Percentiles rank a stretch among this genome's conserved stretches.
Evolutionary conservation across 2,113 vertebrate species (phyloP).

Genomic region (Lipophrys pholis): DNA sequence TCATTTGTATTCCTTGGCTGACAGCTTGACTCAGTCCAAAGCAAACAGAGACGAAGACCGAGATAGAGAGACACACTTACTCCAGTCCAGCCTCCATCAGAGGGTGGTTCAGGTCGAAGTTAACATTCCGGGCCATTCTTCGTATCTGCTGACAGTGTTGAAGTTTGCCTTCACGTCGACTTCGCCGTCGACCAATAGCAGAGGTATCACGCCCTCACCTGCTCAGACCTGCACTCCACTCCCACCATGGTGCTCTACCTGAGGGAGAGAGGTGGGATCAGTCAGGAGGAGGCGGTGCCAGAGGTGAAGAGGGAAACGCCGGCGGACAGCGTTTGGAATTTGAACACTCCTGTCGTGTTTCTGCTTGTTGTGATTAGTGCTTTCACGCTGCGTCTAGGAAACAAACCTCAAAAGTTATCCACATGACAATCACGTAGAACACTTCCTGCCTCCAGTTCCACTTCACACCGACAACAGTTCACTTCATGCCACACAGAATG

Average conservation of each 20-base stretch:
- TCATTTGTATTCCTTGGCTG: neutral
- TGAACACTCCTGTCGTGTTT: conserved; percentile 22
- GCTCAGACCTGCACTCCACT: conserved; percentile 43
- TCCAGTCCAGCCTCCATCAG: conserved; percentile 68
- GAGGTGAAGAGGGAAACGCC: conserved; percentile 2
- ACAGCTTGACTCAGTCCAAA: neutral
- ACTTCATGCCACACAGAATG: no score
- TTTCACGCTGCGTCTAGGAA: neutral
- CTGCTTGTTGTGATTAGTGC: conserved; percentile 32
- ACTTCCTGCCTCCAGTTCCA: no score
- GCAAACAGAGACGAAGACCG: neutral
- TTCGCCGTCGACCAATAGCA: conserved; percentile 1
- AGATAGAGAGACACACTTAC: conserved; percentile 69
- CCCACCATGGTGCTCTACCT: conserved; percentile 64
- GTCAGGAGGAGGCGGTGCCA: neutral
- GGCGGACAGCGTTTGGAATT: conserved; percentile 37
- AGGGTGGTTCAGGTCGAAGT: conserved; percentile 57
- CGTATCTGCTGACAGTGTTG: neutral
- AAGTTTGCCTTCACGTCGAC: neutral
- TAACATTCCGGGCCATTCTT: conserved; percentile 70
- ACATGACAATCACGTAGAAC: no score
- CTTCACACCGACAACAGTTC: no score
- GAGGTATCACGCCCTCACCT: conserved; percentile 55
- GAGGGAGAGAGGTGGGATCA: conserved; percentile 15
- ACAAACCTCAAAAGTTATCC: neutral